Evolutionary conservation across 1,140 invertebrate genomes (phyloP).

Genomic region (Bactericera cockerelli): DNA sequence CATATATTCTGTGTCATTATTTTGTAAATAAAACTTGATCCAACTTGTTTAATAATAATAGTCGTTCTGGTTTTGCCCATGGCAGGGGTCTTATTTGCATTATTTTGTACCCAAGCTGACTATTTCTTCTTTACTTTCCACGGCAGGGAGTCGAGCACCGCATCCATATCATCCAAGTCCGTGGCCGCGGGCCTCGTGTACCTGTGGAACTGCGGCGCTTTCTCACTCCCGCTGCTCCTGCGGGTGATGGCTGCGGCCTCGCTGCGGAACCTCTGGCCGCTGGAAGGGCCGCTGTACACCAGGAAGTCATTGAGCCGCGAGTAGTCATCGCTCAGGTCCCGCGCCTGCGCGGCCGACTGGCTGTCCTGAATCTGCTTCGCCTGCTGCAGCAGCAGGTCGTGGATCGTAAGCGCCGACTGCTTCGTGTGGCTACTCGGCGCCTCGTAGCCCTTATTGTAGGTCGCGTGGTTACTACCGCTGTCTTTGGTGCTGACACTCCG

Average conservation of each 20-base stretch:
- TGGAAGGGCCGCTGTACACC: not conserved
- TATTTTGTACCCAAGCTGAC: not conserved
- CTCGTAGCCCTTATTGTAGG: not conserved
- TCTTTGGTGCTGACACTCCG: not conserved
- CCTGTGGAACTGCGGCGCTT: not conserved
- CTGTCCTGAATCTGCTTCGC: conserved; percentile 2
- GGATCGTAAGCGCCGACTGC: not conserved
- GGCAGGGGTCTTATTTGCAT: no score
- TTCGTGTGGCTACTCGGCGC: not conserved
- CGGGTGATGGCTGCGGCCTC: not conserved
- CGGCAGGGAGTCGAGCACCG: not conserved
- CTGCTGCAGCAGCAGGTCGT: not conserved
- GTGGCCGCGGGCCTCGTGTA: not conserved
- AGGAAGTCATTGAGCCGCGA: not conserved
- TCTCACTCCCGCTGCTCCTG: not conserved
- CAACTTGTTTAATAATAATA: no score
- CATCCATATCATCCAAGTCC: not conserved
- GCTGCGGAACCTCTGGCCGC: not conserved
- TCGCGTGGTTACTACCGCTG: not conserved
- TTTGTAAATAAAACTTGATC: no score
- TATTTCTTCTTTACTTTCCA: not conserved
- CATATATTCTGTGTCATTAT: no score
- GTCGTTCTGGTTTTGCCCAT: no score
- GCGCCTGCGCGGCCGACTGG: not conserved
- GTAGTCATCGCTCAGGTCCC: not conserved